phyloP scores from a whole-genome alignment of 2,888 invertebrate species.

The Agonum fuliginosum region DNA sequence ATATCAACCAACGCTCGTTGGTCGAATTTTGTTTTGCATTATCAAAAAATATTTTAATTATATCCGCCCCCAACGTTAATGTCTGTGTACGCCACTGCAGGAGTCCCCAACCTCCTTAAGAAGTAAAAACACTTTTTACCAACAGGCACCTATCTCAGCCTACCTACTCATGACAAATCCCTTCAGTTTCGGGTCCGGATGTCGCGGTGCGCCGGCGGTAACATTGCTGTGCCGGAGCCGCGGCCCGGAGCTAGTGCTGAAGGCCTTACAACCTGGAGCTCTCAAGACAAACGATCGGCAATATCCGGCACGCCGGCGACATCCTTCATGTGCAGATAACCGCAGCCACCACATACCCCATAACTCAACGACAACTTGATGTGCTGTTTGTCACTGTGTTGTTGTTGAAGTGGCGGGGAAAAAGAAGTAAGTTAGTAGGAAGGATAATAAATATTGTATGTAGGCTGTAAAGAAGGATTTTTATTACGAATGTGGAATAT shows the following conservation, averaged over 20 bases:
- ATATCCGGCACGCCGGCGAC: conserved; percentile 70
- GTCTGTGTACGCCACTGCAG: too few relatives aligned
- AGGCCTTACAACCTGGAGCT: conserved; percentile 57
- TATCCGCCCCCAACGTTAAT: too few relatives aligned
- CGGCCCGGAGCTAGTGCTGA: conserved; percentile 60
- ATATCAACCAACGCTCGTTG: too few relatives aligned
- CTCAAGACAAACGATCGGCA: conserved; percentile 72
- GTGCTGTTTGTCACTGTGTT: neutral
- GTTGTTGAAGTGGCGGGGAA: neutral
- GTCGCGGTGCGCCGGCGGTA: conserved; percentile 65
- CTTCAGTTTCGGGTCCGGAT: conserved; percentile 68
- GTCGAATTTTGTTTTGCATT: too few relatives aligned
- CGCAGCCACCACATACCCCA: conserved; percentile 68
- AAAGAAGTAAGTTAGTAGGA: neutral
- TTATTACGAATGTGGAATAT: too few relatives aligned
- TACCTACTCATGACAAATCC: conserved; percentile 67
- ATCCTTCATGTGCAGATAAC: conserved; percentile 71
- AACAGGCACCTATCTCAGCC: conserved; percentile 10
- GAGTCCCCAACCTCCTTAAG: too few relatives aligned
- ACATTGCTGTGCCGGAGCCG: conserved; percentile 64
- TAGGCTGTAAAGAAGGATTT: too few relatives aligned
- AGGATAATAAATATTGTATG: too few relatives aligned
- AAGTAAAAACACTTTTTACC: conserved; percentile 2
- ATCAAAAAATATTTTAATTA: too few relatives aligned
- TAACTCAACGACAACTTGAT: neutral